Percentiles rank a stretch among this genome's conserved stretches.
phyloP scores from a whole-genome alignment of 2,888 invertebrate species.

The Synergus laeviventris region DNA sequence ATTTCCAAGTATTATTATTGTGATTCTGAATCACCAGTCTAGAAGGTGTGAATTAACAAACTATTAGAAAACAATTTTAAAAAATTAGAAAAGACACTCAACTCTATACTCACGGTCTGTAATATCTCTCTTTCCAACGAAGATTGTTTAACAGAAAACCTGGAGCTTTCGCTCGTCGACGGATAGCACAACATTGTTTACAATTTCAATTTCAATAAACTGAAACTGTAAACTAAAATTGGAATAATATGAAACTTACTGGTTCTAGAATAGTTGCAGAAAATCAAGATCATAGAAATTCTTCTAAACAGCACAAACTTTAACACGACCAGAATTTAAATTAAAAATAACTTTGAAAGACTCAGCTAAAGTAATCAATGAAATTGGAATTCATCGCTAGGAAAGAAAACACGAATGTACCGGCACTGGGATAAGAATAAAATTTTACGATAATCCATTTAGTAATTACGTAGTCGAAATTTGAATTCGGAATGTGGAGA shows the following conservation, averaged over 20 bases:
- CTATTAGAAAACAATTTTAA: neutral
- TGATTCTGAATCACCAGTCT: neutral
- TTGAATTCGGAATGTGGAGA: constrained; percentile 12
- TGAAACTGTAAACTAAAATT: neutral
- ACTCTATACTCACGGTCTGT: constrained; percentile 25
- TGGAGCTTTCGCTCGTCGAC: constrained; percentile 24
- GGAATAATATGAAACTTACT: neutral
- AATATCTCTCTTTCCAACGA: constrained; percentile 29
- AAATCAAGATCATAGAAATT: neutral
- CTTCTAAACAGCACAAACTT: neutral
- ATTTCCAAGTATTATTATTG: neutral
- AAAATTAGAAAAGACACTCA: constrained; percentile 9
- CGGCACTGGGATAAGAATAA: neutral
- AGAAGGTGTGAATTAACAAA: constrained; percentile 17
- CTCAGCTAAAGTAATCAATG: neutral
- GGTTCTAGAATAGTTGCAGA: neutral
- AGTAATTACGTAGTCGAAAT: neutral
- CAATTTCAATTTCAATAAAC: neutral
- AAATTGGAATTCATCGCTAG: neutral
- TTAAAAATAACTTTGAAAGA: neutral
- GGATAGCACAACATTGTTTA: constrained; percentile 27
- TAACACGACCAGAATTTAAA: neutral
- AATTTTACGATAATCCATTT: neutral
- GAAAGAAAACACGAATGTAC: neutral
- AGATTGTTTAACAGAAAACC: constrained; percentile 15